A percentile compares a stretch with the other conserved stretches of the same genome.
Conservation (phyloP, 2,113 vertebrate species). For the Podilymbus podiceps region DNA sequence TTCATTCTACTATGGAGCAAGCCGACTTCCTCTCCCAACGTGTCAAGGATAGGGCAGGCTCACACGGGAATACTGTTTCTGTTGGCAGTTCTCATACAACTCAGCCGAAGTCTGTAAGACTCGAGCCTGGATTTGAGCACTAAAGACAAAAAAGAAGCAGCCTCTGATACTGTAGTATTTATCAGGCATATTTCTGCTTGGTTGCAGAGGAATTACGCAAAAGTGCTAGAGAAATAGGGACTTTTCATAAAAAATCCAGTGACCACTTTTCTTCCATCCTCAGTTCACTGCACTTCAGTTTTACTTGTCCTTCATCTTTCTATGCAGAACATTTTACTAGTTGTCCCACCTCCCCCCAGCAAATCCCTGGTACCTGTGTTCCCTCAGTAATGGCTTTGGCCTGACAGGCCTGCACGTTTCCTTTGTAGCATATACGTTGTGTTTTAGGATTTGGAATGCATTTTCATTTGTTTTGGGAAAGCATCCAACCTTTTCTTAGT, state of each 20-base stretch:
- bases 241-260: background rate
- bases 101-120: background rate
- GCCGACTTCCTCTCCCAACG: rapidly evolving
- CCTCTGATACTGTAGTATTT: background rate
- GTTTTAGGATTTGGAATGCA: background rate
- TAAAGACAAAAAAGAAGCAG: background rate
- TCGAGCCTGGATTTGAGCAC: background rate
- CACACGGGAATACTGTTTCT: background rate
- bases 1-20: background rate
- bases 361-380: background rate
- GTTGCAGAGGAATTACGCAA: background rate
- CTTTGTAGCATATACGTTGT: background rate
- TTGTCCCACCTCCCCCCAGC: background rate
- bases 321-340: background rate
- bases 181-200: background rate
- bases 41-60: background rate
- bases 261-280: background rate
- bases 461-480: background rate
- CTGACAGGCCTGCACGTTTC: background rate
- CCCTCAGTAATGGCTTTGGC: background rate
- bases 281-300: background rate
- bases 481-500: background rate
- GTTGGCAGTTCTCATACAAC: background rate
- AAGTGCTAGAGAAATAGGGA: background rate
- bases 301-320: background rate